Conservation (phyloP, 1,140 invertebrate species). For the Sweltsa coloradensis region DNA sequence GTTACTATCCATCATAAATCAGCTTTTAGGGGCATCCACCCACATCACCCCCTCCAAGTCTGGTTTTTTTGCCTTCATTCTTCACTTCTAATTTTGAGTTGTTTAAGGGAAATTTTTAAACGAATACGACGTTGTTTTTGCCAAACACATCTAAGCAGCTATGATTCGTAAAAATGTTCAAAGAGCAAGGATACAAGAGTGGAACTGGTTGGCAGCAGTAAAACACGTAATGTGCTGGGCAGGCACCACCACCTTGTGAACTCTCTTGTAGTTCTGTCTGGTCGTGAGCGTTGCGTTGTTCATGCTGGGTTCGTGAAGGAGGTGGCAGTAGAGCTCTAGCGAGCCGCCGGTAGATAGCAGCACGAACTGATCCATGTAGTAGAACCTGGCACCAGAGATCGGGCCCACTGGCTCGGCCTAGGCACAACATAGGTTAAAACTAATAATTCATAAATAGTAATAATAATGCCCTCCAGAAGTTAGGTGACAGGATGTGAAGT, state of each 20-base stretch:
- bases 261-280: background rate
- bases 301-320: conserved; percentile 4
- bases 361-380: conserved; percentile 7
- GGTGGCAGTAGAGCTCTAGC: background rate
- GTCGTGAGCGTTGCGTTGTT: too few relatives aligned
- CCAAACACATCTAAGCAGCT: background rate
- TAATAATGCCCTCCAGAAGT: too few relatives aligned
- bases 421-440: too few relatives aligned
- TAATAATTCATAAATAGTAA: too few relatives aligned
- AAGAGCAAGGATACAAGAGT: conserved; percentile 10
- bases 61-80: background rate
- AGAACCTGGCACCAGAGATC: background rate
- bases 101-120: background rate
- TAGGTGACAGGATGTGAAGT: too few relatives aligned
- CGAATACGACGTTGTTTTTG: background rate
- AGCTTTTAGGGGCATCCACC: too few relatives aligned
- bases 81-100: background rate
- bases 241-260: conserved; percentile 1
- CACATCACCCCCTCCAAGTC: too few relatives aligned
- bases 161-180: too few relatives aligned
- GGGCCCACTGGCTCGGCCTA: background rate
- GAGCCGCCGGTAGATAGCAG: background rate
- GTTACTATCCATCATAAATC: too few relatives aligned
- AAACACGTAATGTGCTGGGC: conserved; percentile 9
- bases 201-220: conserved; percentile 9